Evolutionary conservation across 2,113 vertebrate species (phyloP), one percentile per base, ranked within the genome.

Genomic region (Heterocephalus glaber): DNA sequence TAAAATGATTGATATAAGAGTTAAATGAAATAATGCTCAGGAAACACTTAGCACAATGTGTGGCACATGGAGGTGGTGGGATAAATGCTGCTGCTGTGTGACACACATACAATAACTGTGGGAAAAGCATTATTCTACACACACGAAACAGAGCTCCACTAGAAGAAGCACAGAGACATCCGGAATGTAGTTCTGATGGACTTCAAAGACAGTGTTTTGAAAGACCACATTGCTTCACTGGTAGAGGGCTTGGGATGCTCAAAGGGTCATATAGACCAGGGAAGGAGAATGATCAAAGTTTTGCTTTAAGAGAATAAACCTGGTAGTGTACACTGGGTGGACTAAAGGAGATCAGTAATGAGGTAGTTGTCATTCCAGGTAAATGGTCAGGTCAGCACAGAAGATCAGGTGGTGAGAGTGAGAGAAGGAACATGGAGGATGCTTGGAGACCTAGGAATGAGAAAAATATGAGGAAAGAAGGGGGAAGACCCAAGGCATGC

Each of bases 1-100:
- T 90, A 81, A 66, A 22, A 63, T 90, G n/a, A n/a, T 52, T 90
- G 80, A 92, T 81, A 77, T 7, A 20, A 60, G 76, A 77, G 47
- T 90, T 86, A 95, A 97, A 61, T 81, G 76, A 83, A 88, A 58
- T 49, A 93, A 84, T 49, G 58, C 13, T 47, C 35, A 70, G 19
- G 8, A 77, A 93, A 90, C 72, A 49, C 28, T 77, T 38, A 93
- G 63, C 60, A 61, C 24, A 35, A 66, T 49, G 61, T 81, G 79
- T 86, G 66, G 66, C 41, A 87, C 76, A 90, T 17, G 88, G 52
- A 66, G 41, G 61, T 70, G n/a, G 60, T n/a, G 86, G 1, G 61
- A 33, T 92, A 80, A 89, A 88, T 68, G 35, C 84, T 86, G 61
- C 11, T 88, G 33, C 22, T 90, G 35, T 49, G 13, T 66, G 41